Percentiles rank a stretch among this genome's conserved stretches.
phyloP scores from a whole-genome alignment of 2,888 invertebrate species.

The Orthosia gracilis region DNA sequence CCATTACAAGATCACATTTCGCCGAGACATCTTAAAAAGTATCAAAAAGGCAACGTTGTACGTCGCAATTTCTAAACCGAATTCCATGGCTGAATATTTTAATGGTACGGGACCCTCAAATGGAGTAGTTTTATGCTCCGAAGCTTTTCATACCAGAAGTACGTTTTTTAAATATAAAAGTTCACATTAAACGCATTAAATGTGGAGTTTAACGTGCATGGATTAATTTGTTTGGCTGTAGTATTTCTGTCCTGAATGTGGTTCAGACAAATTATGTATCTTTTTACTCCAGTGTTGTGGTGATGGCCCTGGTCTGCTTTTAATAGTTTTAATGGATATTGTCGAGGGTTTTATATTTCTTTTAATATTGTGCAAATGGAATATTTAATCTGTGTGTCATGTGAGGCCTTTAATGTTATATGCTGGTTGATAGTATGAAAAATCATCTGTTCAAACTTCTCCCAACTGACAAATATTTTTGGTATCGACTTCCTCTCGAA shows the following conservation, averaged over 20 bases:
- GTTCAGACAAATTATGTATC: conserved; percentile 54
- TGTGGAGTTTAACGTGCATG: conserved; percentile 55
- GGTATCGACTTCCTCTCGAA: too few relatives aligned
- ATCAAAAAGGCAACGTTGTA: conserved; percentile 34
- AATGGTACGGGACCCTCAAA: conserved; percentile 65
- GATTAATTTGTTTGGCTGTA: conserved; percentile 58
- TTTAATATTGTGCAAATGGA: conserved; percentile 42
- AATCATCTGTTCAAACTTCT: too few relatives aligned
- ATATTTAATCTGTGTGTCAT: conserved; percentile 20
- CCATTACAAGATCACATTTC: conserved; percentile 31
- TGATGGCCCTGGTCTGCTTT: conserved; percentile 46
- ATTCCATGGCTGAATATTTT: conserved; percentile 63
- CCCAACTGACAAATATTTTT: too few relatives aligned
- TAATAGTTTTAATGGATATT: conserved; percentile 62
- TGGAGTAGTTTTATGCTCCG: conserved; percentile 69
- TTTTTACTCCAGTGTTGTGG: conserved; percentile 53
- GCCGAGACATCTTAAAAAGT: conserved; percentile 45
- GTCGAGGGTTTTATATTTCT: conserved; percentile 43
- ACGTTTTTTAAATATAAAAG: conserved; percentile 70
- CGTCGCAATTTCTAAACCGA: conserved; percentile 57
- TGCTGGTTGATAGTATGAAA: neutral
- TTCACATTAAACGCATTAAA: conserved; percentile 71
- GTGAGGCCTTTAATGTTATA: neutral
- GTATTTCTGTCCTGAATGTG: conserved; percentile 38
- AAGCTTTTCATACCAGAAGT: conserved; percentile 67